Conservation (phyloP, 2,888 invertebrate species). For the Polia nebulosa region DNA sequence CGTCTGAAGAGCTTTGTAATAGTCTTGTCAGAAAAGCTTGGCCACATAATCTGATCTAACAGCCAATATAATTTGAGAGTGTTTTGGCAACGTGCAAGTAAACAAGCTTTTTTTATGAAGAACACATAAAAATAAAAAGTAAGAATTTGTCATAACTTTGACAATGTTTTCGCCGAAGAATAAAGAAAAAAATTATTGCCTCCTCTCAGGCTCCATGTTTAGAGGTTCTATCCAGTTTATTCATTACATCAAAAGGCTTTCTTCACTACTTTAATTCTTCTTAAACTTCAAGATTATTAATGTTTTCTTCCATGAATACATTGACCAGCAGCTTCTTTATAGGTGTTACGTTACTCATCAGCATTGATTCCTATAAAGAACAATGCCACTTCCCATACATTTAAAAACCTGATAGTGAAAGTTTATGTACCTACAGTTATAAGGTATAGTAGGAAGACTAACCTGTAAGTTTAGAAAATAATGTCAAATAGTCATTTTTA, state of each 20-base stretch:
- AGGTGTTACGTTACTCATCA: too few species aligned
- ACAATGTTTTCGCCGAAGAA: conserved; percentile 22
- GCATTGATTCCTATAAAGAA: too few species aligned
- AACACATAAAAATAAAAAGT: conserved; percentile 43
- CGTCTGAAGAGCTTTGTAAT: not conserved
- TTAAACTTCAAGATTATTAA: not conserved
- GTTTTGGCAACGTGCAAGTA: conserved; percentile 50
- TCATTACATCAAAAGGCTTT: not conserved
- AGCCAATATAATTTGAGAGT: conserved; percentile 22
- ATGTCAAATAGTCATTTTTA: too few species aligned
- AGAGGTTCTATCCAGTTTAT: conserved; percentile 11
- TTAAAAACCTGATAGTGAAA: too few species aligned
- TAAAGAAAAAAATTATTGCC: conserved; percentile 19
- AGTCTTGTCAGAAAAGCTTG: conserved; percentile 6
- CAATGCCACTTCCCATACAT: too few species aligned
- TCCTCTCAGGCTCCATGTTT: not conserved
- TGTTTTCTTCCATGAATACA: not conserved
- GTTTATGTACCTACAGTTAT: too few species aligned
- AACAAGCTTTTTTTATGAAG: conserved; percentile 57
- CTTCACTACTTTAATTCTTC: not conserved
- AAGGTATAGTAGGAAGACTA: too few species aligned
- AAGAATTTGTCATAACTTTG: conserved; percentile 33
- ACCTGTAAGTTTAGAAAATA: too few species aligned
- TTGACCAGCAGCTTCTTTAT: too few species aligned
- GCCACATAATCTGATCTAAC: conserved; percentile 28